These are phyloP conservation scores for Epinephelus coioides DNA, from an alignment of 2,797 vertebrate genomes.

Conservation along the genomic window DNA sequence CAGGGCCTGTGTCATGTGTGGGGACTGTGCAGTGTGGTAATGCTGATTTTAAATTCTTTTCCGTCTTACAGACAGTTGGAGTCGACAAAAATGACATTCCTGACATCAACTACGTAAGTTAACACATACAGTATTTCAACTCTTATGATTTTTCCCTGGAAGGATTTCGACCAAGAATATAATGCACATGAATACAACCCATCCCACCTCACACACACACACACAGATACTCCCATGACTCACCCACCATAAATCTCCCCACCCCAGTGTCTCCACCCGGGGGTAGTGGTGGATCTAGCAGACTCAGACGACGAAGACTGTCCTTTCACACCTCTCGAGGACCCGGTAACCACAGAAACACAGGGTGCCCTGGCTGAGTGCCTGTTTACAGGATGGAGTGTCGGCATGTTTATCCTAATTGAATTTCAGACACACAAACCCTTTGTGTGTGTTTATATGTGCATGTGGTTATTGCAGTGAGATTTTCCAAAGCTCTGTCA, in stretches of 20 bases:
- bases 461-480: constrained; percentile 58
- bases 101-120: constrained; percentile 97
- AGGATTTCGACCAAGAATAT: neutral
- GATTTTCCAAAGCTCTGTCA: constrained; percentile 2
- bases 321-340: constrained; percentile 84
- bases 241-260: constrained; percentile 65
- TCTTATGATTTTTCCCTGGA: neutral
- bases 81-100: constrained; percentile 99
- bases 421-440: constrained; percentile 28
- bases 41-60: constrained; percentile 56
- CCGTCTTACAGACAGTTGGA: constrained; percentile 93
- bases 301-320: constrained; percentile 88
- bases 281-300: constrained; percentile 86
- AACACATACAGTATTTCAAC: neutral
- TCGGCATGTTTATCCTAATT: constrained; percentile 57
- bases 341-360: constrained; percentile 84
- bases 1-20: neutral
- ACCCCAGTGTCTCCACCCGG: constrained; percentile 88
- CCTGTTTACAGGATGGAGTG: constrained; percentile 79
- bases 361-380: constrained; percentile 72
- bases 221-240: constrained; percentile 42
- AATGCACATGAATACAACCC: constrained; percentile 30
- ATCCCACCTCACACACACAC: constrained; percentile 9
- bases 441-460: neutral
- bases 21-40: neutral